phyloP scores from a whole-genome alignment of 2,888 invertebrate species.

The Ypsolopha sequella region DNA sequence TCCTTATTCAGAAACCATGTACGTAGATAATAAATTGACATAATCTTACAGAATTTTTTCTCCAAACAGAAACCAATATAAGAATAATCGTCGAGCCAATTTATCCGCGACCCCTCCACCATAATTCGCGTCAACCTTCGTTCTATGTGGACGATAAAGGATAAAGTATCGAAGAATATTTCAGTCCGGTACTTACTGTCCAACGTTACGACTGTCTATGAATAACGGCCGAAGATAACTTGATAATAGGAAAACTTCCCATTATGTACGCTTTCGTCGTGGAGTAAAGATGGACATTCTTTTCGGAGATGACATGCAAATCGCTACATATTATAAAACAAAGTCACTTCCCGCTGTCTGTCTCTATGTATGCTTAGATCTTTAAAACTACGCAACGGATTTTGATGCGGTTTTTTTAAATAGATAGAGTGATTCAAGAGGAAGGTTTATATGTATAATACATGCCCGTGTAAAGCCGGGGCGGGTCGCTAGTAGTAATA shows the following conservation, averaged over 20 bases:
- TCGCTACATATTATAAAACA: no score
- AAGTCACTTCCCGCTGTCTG: no score
- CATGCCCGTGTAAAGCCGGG: no score
- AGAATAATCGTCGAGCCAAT: neutral
- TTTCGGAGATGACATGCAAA: neutral
- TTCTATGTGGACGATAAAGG: neutral
- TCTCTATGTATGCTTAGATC: no score
- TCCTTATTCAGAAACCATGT: no score
- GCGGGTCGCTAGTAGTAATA: no score
- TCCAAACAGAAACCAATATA: neutral
- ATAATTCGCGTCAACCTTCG: neutral
- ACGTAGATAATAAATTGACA: no score
- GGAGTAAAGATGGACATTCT: neutral
- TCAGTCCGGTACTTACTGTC: neutral
- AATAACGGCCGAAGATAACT: constrained; percentile 1
- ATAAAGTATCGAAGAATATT: constrained; percentile 1
- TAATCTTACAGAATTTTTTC: no score
- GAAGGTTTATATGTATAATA: no score
- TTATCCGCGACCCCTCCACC: neutral
- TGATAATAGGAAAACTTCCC: constrained; percentile 3
- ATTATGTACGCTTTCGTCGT: neutral
- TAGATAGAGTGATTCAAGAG: no score
- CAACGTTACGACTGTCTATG: constrained; percentile 1
- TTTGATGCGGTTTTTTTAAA: no score
- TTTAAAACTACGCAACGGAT: no score